A percentile compares a stretch with the other conserved stretches of the same genome.
phyloP scores from a whole-genome alignment of 2,797 vertebrate species.

The Gymnopithys bicolor region DNA sequence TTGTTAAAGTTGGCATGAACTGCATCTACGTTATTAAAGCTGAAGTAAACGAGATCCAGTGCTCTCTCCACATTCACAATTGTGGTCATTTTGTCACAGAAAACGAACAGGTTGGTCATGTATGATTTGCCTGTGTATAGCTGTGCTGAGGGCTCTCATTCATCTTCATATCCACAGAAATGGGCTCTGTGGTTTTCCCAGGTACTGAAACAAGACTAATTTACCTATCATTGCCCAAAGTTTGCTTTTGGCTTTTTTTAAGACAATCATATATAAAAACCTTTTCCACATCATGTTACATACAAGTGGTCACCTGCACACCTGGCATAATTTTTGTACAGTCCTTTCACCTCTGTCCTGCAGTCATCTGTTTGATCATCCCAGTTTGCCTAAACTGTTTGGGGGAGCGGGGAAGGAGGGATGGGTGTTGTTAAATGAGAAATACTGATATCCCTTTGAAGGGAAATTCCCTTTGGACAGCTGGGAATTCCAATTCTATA shows the following conservation, averaged over 20 bases:
- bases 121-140: neutral
- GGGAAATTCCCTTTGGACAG: neutral
- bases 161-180: neutral
- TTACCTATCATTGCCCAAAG: neutral
- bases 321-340: neutral
- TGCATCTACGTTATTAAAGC: neutral
- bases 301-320: neutral
- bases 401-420: rapidly evolving
- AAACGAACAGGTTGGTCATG: neutral
- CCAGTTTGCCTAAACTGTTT: neutral
- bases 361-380: neutral
- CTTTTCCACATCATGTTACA: neutral
- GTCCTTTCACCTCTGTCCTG: neutral
- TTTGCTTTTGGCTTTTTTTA: neutral
- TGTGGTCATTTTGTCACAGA: neutral
- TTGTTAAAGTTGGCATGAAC: neutral
- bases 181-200: neutral
- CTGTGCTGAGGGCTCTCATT: neutral
- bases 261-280: neutral
- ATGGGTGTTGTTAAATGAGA: neutral
- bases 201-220: neutral
- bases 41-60: neutral
- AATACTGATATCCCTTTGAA: neutral
- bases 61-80: neutral
- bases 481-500: neutral